Base-by-base conservation (phyloP, 2,113 vertebrate species). In the Osmerus eperlanus region DNA sequence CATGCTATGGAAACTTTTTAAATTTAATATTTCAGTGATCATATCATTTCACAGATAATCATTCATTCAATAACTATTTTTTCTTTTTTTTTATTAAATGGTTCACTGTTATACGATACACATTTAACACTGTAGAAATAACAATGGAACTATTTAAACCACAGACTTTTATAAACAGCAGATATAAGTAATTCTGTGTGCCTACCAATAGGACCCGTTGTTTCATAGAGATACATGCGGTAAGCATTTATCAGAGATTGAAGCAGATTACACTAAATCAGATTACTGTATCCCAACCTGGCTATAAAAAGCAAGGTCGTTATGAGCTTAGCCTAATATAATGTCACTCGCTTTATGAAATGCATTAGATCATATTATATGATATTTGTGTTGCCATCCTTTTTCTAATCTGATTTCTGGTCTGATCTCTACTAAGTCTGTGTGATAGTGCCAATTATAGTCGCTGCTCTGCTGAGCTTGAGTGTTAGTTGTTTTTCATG, bases 161-260 rank as follows among this genome's bases (percentile, higher is more conserved):
- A 28, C 9, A 12, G 60, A 7, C 25, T 55, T 69, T 61, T 53
- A 71, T 72, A 63, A 84, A 87, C 87, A 87, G 84, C 79, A 90
- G 86, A 85, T 90, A 85, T 86, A 85, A 88, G 86, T 87, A 86
- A 89, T 77, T 81, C 76, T 52, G 63, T 74, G 51, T 69, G n/a
- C 61, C 21, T 79, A 81, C 87, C 90, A 87, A 84, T 84, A 66
- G 81, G 80, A 81, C 81, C 66, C 52, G 78, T 75, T 68, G 71
- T 73, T 72, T 77, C 78, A 74, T 78, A 73, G 73, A 89, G 89
- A 92, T 87, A 75, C 88, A 89, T 85, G 86, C 78, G 77, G 89
- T 92, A 91, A 92, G 91, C 91, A 90, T 91, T 91, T 91, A 91
- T 90, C 78, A 83, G 79, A 89, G 90, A 92, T 91, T 90, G 86